Conservation (phyloP, 2,797 vertebrate species). For the Acrocephalus scirpaceus region DNA sequence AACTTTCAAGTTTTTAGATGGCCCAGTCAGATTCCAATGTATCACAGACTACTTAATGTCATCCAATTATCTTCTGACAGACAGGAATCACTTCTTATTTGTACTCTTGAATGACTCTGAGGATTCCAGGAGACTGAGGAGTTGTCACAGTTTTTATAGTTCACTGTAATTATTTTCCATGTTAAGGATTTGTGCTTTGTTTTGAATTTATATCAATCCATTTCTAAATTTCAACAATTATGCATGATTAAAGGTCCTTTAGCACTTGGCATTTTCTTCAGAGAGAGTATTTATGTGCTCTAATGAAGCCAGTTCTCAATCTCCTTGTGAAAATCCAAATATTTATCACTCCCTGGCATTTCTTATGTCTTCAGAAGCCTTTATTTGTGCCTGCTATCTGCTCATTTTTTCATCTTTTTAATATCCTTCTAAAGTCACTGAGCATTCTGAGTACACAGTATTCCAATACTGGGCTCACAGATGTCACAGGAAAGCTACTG, state of each 20-base stretch:
- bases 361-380: background rate
- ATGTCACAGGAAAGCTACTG: background rate
- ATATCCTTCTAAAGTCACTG: background rate
- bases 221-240: background rate
- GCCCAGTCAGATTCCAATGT: background rate
- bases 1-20: background rate
- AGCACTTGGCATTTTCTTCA: conserved; percentile 11
- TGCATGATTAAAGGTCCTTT: background rate
- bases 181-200: background rate
- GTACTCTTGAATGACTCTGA: background rate
- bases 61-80: background rate
- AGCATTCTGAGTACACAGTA: background rate
- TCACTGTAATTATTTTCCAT: background rate
- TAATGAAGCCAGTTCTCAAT: background rate
- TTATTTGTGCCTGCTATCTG: background rate
- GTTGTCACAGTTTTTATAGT: background rate
- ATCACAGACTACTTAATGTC: background rate
- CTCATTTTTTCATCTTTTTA: background rate
- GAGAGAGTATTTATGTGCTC: background rate
- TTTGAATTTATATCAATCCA: background rate
- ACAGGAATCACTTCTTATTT: background rate
- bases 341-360: background rate
- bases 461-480: background rate
- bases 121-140: background rate
- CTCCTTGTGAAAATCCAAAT: background rate